phyloP scores from a whole-genome alignment of 2,888 invertebrate species.

The Erebia epiphron region DNA sequence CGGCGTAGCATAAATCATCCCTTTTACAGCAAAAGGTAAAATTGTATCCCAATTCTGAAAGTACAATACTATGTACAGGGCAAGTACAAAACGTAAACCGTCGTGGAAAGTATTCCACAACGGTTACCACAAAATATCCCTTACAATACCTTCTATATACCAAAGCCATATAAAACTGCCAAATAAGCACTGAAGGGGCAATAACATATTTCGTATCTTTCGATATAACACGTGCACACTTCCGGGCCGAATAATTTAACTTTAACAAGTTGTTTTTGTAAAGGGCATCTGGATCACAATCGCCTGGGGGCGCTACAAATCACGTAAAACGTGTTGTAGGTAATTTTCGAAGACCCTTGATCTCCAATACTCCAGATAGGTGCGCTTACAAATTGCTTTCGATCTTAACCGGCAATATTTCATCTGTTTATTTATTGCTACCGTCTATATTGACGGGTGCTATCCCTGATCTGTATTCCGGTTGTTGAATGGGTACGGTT shows the following conservation, averaged over 20 bases:
- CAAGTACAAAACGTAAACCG: not conserved
- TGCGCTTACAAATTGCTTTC: slow-evolving; percentile 75
- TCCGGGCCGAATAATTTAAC: slow-evolving; percentile 57
- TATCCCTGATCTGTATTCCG: slow-evolving; percentile 30
- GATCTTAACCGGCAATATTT: slow-evolving; percentile 75
- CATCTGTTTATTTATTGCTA: slow-evolving; percentile 72
- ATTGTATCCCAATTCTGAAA: not conserved
- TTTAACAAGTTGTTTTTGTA: slow-evolving; percentile 70
- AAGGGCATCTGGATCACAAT: slow-evolving; percentile 72
- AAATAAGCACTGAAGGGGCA: slow-evolving; percentile 10
- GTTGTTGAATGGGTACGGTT: slow-evolving; percentile 15
- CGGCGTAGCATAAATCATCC: no score
- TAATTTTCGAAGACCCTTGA: slow-evolving; percentile 64
- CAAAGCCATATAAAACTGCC: slow-evolving; percentile 16
- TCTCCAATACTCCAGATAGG: slow-evolving; percentile 72
- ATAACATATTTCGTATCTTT: slow-evolving; percentile 16
- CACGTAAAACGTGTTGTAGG: slow-evolving; percentile 80
- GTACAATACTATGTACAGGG: not conserved
- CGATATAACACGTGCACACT: slow-evolving; percentile 22
- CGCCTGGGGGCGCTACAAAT: slow-evolving; percentile 77
- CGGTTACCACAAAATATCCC: slow-evolving; percentile 1
- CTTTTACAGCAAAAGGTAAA: no score
- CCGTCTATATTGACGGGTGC: slow-evolving; percentile 45
- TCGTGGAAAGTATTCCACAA: no score
- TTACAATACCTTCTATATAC: not conserved